Conservation (phyloP, 2,888 invertebrate species). For the Hirtodrosophila trivittata region DNA sequence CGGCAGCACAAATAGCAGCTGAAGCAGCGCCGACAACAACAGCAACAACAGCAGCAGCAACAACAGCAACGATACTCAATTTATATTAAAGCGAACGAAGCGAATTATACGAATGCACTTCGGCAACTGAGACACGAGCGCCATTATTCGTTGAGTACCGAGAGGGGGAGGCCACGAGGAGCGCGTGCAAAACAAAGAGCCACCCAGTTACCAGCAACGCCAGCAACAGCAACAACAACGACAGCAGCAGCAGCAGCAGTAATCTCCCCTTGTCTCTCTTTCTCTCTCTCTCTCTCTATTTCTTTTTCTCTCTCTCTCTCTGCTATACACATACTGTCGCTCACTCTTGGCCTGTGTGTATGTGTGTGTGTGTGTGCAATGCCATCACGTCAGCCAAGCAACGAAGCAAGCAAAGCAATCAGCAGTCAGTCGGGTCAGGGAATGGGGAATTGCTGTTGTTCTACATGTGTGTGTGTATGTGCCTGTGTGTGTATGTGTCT, state of each 20-base stretch:
- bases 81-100: conserved; percentile 59
- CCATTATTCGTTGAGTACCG: conserved; percentile 1
- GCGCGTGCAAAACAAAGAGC: conserved; percentile 68
- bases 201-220: conserved; percentile 58
- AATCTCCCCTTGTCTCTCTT: conserved; percentile 29
- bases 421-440: conserved; percentile 74
- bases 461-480: conserved; percentile 29
- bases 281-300: conserved; percentile 5
- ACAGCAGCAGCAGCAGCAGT: conserved; percentile 24
- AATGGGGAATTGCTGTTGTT: conserved; percentile 64
- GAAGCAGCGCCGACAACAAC: conserved; percentile 15
- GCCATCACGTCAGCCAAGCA: conserved; percentile 75
- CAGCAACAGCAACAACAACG: conserved; percentile 13
- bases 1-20: conserved; percentile 20
- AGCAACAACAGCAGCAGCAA: conserved; percentile 25
- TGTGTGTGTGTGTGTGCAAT: conserved; percentile 63
- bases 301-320: background rate
- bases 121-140: conserved; percentile 48
- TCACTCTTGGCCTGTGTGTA: conserved; percentile 10
- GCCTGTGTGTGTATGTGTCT: conserved; percentile 18
- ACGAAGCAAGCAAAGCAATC: conserved; percentile 75
- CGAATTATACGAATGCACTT: conserved; percentile 49
- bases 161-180: conserved; percentile 32
- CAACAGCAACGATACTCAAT: conserved; percentile 41
- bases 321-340: conserved; percentile 12